phyloP scores from a whole-genome alignment of 2,888 invertebrate genomes.

The Erebia ligea region DNA sequence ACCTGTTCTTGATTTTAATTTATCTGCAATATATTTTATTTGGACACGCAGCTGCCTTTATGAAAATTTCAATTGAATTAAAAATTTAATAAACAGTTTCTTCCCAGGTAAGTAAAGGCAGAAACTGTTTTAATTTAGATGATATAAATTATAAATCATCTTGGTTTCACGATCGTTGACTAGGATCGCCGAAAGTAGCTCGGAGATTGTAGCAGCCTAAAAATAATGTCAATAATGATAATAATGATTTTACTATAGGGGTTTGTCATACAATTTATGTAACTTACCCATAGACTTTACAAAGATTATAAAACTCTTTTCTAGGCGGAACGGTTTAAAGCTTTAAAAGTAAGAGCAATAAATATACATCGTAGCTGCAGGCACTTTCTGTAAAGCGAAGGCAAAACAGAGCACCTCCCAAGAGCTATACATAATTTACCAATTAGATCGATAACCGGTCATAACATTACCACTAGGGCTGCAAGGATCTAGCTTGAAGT shows the following conservation, averaged over 20 bases:
- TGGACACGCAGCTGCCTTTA: conserved; percentile 35
- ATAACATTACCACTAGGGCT: conserved; percentile 64
- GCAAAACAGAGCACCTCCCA: conserved; percentile 35
- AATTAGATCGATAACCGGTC: conserved; percentile 74
- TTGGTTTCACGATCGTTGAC: too few species aligned
- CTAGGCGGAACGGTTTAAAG: not conserved
- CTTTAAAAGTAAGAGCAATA: not conserved
- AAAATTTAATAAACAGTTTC: not conserved
- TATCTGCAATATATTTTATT: conserved; percentile 32
- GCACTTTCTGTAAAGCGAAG: conserved; percentile 31
- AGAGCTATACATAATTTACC: conserved; percentile 65
- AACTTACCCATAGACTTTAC: not conserved
- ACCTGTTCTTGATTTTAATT: conserved; percentile 67
- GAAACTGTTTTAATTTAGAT: too few species aligned
- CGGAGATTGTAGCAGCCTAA: too few species aligned
- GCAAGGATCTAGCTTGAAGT: conserved; percentile 64
- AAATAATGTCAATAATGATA: not conserved
- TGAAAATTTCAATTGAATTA: conserved; percentile 8
- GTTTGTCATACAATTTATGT: not conserved
- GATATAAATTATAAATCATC: too few species aligned
- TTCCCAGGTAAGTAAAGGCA: not conserved
- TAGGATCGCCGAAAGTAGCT: too few species aligned
- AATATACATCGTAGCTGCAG: conserved; percentile 12
- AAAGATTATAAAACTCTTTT: not conserved
- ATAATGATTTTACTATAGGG: too few species aligned